phyloP scores from a whole-genome alignment of 2,113 vertebrate species.

The Dendropsophus ebraccatus region DNA sequence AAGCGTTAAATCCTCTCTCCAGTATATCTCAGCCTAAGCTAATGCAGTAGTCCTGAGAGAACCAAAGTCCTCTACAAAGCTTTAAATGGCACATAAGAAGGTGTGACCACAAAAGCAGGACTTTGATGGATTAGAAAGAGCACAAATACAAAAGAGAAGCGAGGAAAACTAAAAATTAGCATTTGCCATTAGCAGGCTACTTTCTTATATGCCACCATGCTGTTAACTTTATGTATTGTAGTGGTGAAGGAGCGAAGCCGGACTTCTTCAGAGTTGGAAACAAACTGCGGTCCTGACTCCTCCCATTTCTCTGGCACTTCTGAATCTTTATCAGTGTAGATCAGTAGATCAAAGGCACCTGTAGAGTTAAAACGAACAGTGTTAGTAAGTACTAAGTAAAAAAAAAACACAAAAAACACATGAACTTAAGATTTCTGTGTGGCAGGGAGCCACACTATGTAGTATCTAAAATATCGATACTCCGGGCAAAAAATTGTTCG shows the following conservation, averaged over 20 bases:
- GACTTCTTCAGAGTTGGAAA: slow-evolving; percentile 91
- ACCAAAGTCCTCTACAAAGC: not conserved
- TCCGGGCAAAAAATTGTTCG: no score
- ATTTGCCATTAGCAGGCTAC: slow-evolving; percentile 67
- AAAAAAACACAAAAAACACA: not conserved
- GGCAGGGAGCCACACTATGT: no score
- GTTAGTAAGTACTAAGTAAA: not conserved
- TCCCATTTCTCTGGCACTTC: slow-evolving; percentile 94
- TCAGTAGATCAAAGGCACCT: slow-evolving; percentile 96
- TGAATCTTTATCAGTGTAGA: slow-evolving; percentile 94
- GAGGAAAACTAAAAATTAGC: slow-evolving; percentile 1
- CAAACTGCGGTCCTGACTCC: slow-evolving; percentile 91
- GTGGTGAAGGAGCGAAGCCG: slow-evolving; percentile 93
- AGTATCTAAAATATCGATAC: no score
- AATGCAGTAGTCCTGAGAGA: not conserved
- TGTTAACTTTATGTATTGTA: slow-evolving; percentile 94
- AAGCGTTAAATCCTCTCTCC: not conserved
- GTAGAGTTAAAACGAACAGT: not conserved
- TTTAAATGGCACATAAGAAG: not conserved
- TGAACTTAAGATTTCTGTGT: no score
- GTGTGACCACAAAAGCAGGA: not conserved
- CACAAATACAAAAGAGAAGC: not conserved
- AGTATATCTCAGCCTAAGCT: not conserved
- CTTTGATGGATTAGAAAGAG: not conserved
- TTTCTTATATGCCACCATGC: slow-evolving; percentile 88